Conservation (phyloP, 1,140 invertebrate species). For the Drosophila funebris region DNA sequence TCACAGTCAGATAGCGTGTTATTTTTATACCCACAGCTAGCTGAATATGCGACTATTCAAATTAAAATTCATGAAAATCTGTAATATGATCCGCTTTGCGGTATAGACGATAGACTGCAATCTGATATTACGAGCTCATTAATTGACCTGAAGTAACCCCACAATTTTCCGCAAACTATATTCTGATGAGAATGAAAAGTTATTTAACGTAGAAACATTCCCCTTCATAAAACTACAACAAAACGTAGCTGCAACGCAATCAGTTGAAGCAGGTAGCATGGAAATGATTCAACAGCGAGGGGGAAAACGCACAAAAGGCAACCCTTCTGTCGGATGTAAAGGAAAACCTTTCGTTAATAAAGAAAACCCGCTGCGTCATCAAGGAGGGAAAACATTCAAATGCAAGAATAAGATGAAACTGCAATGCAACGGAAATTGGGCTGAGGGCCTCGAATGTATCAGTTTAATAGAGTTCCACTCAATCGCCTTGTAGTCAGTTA, state of each 20-base stretch:
- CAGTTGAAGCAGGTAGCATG: conserved; percentile 19
- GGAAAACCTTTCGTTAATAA: neutral
- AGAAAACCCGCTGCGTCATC: neutral
- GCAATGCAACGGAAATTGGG: neutral
- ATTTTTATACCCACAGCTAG: too few species aligned
- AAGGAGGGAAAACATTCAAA: neutral
- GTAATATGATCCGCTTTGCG: neutral
- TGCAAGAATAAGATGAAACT: neutral
- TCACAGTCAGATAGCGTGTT: neutral
- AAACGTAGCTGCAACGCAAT: conserved; percentile 32
- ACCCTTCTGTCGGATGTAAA: conserved; percentile 13
- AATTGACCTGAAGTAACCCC: conserved; percentile 19
- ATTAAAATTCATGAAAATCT: neutral
- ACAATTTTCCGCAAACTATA: neutral
- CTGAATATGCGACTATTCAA: too few species aligned
- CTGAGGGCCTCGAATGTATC: neutral
- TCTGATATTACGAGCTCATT: neutral
- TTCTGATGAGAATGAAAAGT: neutral
- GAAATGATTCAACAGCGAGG: neutral
- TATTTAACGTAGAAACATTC: neutral
- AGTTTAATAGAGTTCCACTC: conserved; percentile 25
- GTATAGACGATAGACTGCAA: neutral
- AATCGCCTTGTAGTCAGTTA: neutral
- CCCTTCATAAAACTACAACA: neutral
- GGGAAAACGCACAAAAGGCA: neutral